Evolutionary conservation across 2,797 vertebrate genomes (phyloP).

Genomic region (Fratercula arctica): DNA sequence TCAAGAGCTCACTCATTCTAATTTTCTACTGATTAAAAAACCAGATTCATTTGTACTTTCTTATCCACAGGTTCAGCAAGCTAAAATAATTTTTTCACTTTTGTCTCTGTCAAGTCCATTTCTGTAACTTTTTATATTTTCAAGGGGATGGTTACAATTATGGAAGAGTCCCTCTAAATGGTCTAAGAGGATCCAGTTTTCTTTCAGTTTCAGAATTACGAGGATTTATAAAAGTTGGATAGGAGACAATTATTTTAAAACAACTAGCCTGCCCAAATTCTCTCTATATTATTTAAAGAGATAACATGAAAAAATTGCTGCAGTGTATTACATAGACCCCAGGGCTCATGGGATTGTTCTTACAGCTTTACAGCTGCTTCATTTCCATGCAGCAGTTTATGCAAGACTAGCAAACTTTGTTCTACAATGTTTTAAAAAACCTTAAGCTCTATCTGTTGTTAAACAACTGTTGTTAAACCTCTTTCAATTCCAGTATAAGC

Average conservation of each 20-base stretch:
- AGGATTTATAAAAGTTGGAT: background rate
- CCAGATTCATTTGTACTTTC: background rate
- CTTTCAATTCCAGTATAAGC: background rate
- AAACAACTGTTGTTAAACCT: background rate
- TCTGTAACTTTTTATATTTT: background rate
- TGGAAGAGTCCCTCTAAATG: background rate
- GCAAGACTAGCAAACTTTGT: background rate
- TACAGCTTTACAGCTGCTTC: background rate
- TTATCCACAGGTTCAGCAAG: background rate
- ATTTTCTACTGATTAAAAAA: conserved; percentile 27
- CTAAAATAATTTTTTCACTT: background rate
- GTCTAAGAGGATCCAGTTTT: background rate
- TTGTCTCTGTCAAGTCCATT: background rate
- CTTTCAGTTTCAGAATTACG: background rate
- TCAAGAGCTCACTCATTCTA: background rate
- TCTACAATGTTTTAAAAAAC: background rate
- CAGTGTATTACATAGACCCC: background rate
- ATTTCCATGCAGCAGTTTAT: background rate
- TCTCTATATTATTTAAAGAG: background rate
- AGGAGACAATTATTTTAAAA: background rate
- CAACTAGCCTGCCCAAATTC: background rate
- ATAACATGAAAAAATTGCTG: background rate
- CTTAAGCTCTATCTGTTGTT: background rate
- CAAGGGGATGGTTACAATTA: background rate
- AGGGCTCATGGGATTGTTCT: background rate